Base-by-base conservation (phyloP, 2,888 invertebrate species). In the Gortyna flavago region DNA sequence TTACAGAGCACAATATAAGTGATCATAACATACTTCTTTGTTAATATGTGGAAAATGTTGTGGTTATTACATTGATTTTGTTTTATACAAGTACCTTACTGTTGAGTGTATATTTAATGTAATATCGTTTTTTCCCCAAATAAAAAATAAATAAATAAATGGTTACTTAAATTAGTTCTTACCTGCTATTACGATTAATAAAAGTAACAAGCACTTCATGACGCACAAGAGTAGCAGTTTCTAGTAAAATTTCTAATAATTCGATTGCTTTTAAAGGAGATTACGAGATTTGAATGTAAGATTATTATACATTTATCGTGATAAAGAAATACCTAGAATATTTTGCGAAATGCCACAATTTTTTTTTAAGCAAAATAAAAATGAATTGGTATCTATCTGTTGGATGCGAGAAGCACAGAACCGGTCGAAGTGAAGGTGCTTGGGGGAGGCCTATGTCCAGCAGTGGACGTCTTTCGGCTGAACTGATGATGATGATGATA, bases 181-280 rank as follows among this genome's bases (percentile, higher is more conserved):
- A 84, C 83, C 83, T 81, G 84, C 64, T 84, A 76, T 70, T 73
- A 81, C 77, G 73, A 71, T 38, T 25, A 77, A 68, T 44, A 84
- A 64, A 38, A 83, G 61, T 51, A 84, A 77, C 59, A 83, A 71
- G 32, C 77, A 81, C 81, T 84, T 83, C 84, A 83, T 83, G 29
- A 48, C n/a, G 69, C 32, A 59, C 59, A n/a, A 25, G 51, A 59
- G 32, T 41, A 13, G 64, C 62, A 54, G 66, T 67, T 35, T 51
- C 64, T 41, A 21, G 57, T 66, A 48, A 41, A 62, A 67, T 11
- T 38, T 64, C 57, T 67, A 68, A 29, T 81, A 67, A 41, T 71
- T 21, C 25, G 35, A 62, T 41, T 62, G 62, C 35, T 62, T 70
- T 57, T 67, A 25, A 41, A 77, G 41, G 13, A 16, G n/a, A 57